These are phyloP conservation scores for Myanophis thanlyinensis DNA, from an alignment of 2,113 vertebrate species.

Conservation along the genomic window DNA sequence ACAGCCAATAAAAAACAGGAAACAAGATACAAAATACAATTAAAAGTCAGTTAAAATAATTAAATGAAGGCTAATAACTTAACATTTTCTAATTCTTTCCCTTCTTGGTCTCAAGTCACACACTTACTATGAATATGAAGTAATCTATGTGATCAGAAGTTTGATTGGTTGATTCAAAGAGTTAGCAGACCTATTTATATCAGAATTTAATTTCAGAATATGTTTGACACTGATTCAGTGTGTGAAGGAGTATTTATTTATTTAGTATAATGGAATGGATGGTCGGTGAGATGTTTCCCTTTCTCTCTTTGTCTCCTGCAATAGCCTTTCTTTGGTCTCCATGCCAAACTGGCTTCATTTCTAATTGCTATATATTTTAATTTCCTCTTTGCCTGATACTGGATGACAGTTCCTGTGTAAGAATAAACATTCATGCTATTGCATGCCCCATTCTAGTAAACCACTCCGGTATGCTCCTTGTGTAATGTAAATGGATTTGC, in stretches of 20 bases:
- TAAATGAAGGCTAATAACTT: too few species aligned
- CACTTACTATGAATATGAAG: too few species aligned
- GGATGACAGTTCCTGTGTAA: slow-evolving; percentile 60
- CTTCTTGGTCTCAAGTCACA: too few species aligned
- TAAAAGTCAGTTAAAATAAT: too few species aligned
- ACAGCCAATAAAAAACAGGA: too few species aligned
- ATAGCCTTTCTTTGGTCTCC: neutral
- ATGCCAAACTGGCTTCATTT: slow-evolving; percentile 6
- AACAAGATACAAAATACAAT: too few species aligned
- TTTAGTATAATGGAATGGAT: neutral
- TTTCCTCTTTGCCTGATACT: slow-evolving; percentile 43
- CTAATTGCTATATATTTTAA: slow-evolving; percentile 37
- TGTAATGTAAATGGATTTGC: slow-evolving; percentile 68
- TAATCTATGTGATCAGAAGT: neutral
- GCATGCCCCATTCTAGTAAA: slow-evolving; percentile 58
- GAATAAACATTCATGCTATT: slow-evolving; percentile 59
- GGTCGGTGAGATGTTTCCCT: neutral
- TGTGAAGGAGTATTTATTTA: neutral
- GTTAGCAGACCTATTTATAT: neutral
- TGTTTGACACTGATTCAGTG: neutral
- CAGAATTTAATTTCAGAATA: neutral
- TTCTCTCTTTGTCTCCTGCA: too few species aligned
- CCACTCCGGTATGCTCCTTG: slow-evolving; percentile 55
- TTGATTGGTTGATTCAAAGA: neutral
- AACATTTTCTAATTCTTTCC: too few species aligned